These are phyloP conservation scores for Troilus luridus DNA, from an alignment of 2,888 invertebrate species.

Conservation along the genomic window DNA sequence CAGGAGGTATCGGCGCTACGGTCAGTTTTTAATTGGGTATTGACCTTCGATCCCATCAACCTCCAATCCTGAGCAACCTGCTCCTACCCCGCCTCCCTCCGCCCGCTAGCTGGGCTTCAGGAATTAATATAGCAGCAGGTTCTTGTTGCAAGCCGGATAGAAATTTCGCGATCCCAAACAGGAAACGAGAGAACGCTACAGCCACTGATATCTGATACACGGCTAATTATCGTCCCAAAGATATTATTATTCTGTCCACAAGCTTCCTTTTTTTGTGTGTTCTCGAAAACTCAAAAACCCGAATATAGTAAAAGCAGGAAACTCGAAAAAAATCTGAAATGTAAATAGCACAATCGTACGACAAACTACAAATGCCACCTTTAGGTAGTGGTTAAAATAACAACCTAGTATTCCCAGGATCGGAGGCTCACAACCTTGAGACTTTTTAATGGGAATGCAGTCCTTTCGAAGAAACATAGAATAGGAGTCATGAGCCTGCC, in stretches of 20 bases:
- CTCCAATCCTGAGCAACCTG: not conserved
- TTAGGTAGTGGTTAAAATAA: too few species aligned
- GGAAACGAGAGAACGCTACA: not conserved
- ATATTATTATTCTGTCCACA: not conserved
- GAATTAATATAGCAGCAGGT: not conserved
- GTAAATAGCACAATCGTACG: too few species aligned
- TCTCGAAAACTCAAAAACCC: too few species aligned
- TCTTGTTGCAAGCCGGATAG: not conserved
- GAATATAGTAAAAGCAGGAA: too few species aligned
- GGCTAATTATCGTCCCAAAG: not conserved
- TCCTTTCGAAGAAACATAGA: too few species aligned
- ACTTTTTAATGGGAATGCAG: too few species aligned
- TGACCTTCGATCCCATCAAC: slow-evolving; percentile 40
- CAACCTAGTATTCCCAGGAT: too few species aligned
- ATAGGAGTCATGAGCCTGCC: too few species aligned
- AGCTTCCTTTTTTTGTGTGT: not conserved
- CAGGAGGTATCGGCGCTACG: slow-evolving; percentile 8
- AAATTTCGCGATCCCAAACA: not conserved
- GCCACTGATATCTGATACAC: not conserved
- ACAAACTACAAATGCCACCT: too few species aligned
- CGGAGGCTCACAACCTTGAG: too few species aligned
- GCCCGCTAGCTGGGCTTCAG: not conserved
- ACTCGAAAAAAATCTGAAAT: too few species aligned
- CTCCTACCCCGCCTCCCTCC: not conserved
- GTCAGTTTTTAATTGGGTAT: slow-evolving; percentile 45